phyloP scores from a whole-genome alignment of 2,113 vertebrate genomes.

The Siphamia tubifer region DNA sequence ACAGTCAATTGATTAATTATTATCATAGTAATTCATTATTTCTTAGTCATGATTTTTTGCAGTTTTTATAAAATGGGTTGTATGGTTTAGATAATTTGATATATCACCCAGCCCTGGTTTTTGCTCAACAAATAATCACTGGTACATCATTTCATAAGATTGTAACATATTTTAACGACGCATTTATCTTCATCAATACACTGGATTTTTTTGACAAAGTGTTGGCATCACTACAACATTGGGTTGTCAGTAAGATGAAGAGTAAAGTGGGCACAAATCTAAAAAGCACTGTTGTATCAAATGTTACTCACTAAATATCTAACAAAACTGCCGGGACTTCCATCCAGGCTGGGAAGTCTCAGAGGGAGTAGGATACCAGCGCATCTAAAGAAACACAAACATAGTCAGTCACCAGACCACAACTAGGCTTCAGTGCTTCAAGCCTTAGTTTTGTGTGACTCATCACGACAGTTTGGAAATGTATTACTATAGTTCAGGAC shows the following conservation, averaged over 20 bases:
- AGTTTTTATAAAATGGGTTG: too few relatives aligned
- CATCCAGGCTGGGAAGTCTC: constrained; percentile 95
- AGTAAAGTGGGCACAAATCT: neutral
- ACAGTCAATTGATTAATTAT: too few relatives aligned
- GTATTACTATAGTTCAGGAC: constrained; percentile 1
- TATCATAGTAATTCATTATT: too few relatives aligned
- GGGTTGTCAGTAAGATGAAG: neutral
- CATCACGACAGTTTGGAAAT: neutral
- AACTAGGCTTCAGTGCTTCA: constrained; percentile 28
- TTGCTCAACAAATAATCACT: too few relatives aligned
- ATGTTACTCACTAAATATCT: constrained; percentile 81
- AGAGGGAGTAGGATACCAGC: constrained; percentile 93
- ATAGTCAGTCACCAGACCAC: constrained; percentile 46
- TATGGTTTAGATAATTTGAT: too few relatives aligned
- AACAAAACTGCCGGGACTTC: constrained; percentile 98
- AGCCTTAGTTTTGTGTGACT: neutral
- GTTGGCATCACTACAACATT: neutral
- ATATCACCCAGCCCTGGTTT: too few relatives aligned
- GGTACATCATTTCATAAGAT: too few relatives aligned
- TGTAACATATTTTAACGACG: too few relatives aligned
- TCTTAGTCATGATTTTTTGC: too few relatives aligned
- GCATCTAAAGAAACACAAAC: constrained; percentile 86
- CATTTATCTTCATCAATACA: too few relatives aligned
- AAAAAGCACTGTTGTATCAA: constrained; percentile 37
- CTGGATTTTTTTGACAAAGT: too few relatives aligned